Conservation (phyloP, 2,888 invertebrate genomes). For the Itoplectis maculator region DNA sequence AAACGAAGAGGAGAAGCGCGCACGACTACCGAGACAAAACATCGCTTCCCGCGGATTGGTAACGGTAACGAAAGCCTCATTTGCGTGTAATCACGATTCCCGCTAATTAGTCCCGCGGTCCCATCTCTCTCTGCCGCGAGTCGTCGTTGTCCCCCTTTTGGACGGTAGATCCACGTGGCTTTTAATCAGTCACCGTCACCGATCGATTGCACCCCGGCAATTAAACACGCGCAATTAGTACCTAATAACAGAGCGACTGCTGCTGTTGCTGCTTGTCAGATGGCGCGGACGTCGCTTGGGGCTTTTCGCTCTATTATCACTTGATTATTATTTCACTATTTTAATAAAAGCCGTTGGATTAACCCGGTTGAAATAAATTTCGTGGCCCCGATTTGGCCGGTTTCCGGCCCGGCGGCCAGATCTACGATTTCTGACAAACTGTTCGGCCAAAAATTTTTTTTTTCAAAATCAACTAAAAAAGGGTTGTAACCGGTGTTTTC, state of each 20-base stretch:
- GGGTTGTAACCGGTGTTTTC: no score
- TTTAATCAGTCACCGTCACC: conserved; percentile 62
- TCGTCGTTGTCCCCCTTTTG: neutral
- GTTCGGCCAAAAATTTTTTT: no score
- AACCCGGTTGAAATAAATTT: no score
- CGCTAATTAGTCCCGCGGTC: conserved; percentile 70
- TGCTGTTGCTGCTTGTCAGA: no score
- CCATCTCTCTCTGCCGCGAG: conserved; percentile 22
- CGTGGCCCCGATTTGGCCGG: no score
- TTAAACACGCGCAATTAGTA: conserved; percentile 65
- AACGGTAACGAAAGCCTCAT: conserved; percentile 71
- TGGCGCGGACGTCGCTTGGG: neutral
- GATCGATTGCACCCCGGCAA: conserved; percentile 64
- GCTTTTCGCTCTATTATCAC: neutral
- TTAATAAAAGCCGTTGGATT: no score
- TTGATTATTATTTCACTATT: neutral
- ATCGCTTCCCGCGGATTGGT: conserved; percentile 64
- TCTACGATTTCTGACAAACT: no score
- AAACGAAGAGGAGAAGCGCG: conserved; percentile 22
- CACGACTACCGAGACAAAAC: neutral
- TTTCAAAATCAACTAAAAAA: no score
- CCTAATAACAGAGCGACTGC: conserved; percentile 50
- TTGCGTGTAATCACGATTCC: conserved; percentile 73
- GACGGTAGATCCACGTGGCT: conserved; percentile 11
- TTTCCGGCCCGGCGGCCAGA: no score